Evolutionary conservation across 2,113 vertebrate species (phyloP).

Genomic region (Coreoperca whiteheadi): DNA sequence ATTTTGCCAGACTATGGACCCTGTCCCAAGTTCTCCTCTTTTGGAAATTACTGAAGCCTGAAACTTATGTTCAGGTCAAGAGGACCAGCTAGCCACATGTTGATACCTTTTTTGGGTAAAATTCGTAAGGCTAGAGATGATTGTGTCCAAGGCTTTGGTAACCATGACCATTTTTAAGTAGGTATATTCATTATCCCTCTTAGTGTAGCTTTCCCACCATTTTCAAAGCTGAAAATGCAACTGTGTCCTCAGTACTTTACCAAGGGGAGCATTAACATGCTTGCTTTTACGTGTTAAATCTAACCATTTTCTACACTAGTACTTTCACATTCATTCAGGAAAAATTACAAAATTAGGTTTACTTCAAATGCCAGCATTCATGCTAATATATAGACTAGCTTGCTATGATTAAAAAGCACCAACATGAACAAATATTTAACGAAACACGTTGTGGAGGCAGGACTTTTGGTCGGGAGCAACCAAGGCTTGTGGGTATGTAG

Average conservation of each 20-base stretch:
- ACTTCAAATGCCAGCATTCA: not conserved
- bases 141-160: constrained; percentile 14
- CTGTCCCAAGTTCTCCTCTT: constrained; percentile 48
- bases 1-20: constrained; percentile 40
- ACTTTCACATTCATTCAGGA: not conserved
- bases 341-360: not conserved
- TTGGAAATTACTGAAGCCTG: constrained; percentile 62
- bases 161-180: constrained; percentile 20
- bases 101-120: constrained; percentile 73
- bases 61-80: constrained; percentile 50
- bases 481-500: not conserved
- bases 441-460: not conserved
- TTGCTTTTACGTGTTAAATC: not conserved
- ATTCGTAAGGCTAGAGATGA: constrained; percentile 14
- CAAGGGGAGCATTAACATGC: not conserved
- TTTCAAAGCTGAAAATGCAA: constrained; percentile 5
- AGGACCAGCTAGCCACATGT: constrained; percentile 13
- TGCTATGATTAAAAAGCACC: not conserved
- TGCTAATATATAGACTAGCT: not conserved
- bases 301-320: not conserved
- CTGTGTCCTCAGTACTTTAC: not conserved
- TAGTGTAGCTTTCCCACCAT: not conserved
- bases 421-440: not conserved
- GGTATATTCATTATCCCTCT: constrained; percentile 13
- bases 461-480: not conserved